Evolutionary conservation across 2,797 vertebrate species (phyloP).

Genomic region (Rachycentron canadum): DNA sequence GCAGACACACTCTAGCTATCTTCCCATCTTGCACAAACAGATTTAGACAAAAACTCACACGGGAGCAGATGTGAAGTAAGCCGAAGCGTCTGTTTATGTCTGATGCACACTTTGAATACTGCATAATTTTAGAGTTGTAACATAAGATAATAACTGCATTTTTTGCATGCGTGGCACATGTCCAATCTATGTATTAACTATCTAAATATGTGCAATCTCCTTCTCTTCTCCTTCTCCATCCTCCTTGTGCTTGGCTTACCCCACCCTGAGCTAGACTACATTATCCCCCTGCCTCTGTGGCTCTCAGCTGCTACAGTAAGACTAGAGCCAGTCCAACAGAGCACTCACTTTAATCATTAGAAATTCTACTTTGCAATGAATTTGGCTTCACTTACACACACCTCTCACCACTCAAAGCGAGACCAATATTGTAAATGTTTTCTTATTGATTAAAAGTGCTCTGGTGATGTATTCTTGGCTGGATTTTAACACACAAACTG

Average conservation of each 20-base stretch:
- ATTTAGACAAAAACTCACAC: constrained; percentile 19
- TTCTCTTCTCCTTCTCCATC: constrained; percentile 16
- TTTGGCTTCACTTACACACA: constrained; percentile 51
- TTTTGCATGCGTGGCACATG: constrained; percentile 8
- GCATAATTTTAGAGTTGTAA: constrained; percentile 22
- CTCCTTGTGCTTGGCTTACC: constrained; percentile 59
- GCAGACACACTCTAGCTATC: not conserved
- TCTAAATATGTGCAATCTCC: constrained; percentile 39
- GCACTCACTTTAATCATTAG: constrained; percentile 71
- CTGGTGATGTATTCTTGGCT: constrained; percentile 17
- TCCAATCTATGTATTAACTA: not conserved
- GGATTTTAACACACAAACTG: constrained; percentile 28
- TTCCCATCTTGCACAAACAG: constrained; percentile 2
- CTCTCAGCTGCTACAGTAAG: constrained; percentile 34
- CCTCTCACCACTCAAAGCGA: constrained; percentile 37
- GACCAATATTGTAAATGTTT: constrained; percentile 61
- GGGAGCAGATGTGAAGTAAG: not conserved
- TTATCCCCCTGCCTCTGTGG: constrained; percentile 41
- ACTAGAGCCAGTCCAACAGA: constrained; percentile 40
- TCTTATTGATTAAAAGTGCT: constrained; percentile 59
- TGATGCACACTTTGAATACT: constrained; percentile 15
- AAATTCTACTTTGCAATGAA: constrained; percentile 49
- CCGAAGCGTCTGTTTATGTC: constrained; percentile 18
- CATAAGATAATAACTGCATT: constrained; percentile 1
- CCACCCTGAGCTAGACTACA: constrained; percentile 27